A percentile compares a stretch with the other conserved stretches of the same genome.
Evolutionary conservation across 1,140 invertebrate genomes (phyloP).

Genomic region (Procambarus clarkii): DNA sequence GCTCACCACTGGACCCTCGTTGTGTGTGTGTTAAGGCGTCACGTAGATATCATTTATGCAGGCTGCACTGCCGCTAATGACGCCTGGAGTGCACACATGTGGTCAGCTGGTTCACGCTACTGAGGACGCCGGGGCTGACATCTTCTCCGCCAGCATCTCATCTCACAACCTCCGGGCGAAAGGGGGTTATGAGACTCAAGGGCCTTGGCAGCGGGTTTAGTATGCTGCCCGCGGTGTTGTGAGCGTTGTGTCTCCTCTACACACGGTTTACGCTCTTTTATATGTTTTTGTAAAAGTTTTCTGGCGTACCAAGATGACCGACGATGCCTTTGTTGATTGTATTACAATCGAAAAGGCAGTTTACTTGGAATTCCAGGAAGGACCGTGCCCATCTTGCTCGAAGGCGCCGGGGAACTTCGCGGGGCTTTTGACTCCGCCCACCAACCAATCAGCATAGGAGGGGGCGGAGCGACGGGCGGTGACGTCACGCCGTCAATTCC

Average conservation of each 20-base stretch:
- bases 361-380: slow-evolving; percentile 41
- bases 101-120: slow-evolving; percentile 53
- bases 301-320: background rate
- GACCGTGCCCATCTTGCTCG: slow-evolving; percentile 51
- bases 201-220: background rate
- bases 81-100: slow-evolving; percentile 62
- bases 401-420: background rate
- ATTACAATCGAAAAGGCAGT: background rate
- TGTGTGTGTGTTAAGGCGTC: background rate
- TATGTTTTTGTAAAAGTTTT: background rate
- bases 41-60: slow-evolving; percentile 16
- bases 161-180: slow-evolving; percentile 54
- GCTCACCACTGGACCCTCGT: too few relatives aligned
- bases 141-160: slow-evolving; percentile 59
- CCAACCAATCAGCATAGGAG: slow-evolving; percentile 34
- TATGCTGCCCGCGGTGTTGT: background rate
- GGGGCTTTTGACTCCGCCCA: slow-evolving; percentile 40
- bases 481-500: slow-evolving; percentile 50
- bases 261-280: background rate
- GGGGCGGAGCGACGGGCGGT: slow-evolving; percentile 30
- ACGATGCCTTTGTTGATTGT: slow-evolving; percentile 7
- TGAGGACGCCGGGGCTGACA: slow-evolving; percentile 46
- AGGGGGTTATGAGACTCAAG: slow-evolving; percentile 42
- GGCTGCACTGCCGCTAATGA: slow-evolving; percentile 4
- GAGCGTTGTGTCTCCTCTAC: background rate